Percentiles rank a stretch among this genome's conserved stretches.
phyloP scores from a whole-genome alignment of 2,797 vertebrate species.

The Morus bassanus region DNA sequence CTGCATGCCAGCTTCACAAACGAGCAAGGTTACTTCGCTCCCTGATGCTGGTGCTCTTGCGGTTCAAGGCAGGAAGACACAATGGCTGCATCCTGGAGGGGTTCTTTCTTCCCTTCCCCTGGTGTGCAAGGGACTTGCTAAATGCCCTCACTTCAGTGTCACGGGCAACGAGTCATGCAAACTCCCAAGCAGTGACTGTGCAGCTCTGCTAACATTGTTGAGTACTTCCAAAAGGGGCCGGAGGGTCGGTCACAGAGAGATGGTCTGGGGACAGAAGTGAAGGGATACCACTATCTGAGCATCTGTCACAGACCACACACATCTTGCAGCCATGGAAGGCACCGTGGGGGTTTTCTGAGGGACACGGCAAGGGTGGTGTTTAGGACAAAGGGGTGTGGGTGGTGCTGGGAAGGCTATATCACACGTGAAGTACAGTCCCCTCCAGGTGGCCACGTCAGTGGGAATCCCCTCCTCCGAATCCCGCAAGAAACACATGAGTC shows the following conservation, averaged over 20 bases:
- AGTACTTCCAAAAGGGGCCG: background rate
- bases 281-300: background rate
- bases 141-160: too few species aligned
- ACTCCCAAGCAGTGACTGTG: background rate
- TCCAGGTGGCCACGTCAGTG: too few species aligned
- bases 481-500: too few species aligned
- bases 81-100: background rate
- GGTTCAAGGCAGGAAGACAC: background rate
- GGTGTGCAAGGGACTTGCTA: too few species aligned
- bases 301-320: fast-evolving
- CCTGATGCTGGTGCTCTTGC: background rate
- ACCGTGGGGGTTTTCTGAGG: background rate
- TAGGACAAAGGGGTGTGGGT: background rate
- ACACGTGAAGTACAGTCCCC: background rate
- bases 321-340: too few species aligned
- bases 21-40: background rate
- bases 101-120: background rate
- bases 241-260: too few species aligned
- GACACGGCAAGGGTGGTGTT: background rate
- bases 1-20: background rate
- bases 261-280: background rate
- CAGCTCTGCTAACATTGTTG: too few species aligned
- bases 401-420: background rate
- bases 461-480: too few species aligned
- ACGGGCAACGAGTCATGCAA: too few species aligned